These are phyloP conservation scores for Melanotaenia trifasciata DNA, from an alignment of 2,797 vertebrate species.

Conservation along the genomic window DNA sequence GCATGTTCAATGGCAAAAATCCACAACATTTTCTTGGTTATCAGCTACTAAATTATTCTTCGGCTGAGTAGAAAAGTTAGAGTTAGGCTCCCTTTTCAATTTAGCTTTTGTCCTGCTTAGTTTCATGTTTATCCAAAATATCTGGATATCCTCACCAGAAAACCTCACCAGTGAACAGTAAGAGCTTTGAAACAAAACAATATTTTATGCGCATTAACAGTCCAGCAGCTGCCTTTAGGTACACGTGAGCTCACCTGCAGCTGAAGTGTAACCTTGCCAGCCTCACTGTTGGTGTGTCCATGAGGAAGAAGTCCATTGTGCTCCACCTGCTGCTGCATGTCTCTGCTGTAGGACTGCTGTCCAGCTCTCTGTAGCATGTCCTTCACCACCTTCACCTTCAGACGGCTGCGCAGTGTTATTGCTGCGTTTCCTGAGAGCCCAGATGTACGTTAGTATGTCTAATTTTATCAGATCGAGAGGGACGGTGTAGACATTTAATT, in stretches of 20 bases:
- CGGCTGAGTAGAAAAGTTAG: too few species aligned
- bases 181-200: not conserved
- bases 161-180: too few species aligned
- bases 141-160: too few species aligned
- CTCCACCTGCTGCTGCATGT: conserved; percentile 47
- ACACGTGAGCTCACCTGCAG: conserved; percentile 78
- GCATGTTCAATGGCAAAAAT: too few species aligned
- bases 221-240: not conserved
- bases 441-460: not conserved
- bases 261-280: conserved; percentile 83
- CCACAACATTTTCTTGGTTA: too few species aligned
- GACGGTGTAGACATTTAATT: too few species aligned
- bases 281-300: conserved; percentile 73
- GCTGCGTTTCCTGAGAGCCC: conserved; percentile 82
- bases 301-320: conserved; percentile 79
- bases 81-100: too few species aligned
- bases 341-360: conserved; percentile 34
- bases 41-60: too few species aligned
- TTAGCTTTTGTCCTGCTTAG: too few species aligned
- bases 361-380: conserved; percentile 76
- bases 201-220: not conserved
- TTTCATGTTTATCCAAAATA: too few species aligned
- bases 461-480: too few species aligned
- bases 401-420: conserved; percentile 85
- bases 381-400: conserved; percentile 88